A percentile compares a stretch with the other conserved stretches of the same genome.
phyloP scores from a whole-genome alignment of 2,888 invertebrate genomes.

The Dasypogon diadema region DNA sequence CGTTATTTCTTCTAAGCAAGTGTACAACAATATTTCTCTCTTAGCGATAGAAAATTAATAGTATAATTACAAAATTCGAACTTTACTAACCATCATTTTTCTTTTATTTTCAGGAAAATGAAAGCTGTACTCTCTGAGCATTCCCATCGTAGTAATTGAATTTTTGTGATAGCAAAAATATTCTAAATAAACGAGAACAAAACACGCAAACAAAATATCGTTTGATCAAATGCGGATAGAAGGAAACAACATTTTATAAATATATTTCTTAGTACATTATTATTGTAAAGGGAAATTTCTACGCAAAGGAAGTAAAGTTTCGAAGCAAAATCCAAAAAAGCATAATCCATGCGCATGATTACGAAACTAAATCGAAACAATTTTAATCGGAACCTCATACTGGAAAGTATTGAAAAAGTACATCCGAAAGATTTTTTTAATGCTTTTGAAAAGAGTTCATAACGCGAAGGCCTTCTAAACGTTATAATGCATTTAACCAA shows the following conservation, averaged over 20 bases:
- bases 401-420: not conserved
- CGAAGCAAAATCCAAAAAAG: not conserved
- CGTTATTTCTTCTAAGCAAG: no score
- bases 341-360: constrained; percentile 38
- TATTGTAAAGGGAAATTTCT: not conserved
- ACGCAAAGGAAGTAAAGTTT: not conserved
- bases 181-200: no score
- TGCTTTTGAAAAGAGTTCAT: constrained; percentile 18
- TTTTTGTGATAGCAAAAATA: not conserved
- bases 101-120: not conserved
- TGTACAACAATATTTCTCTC: no score
- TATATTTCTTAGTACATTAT: not conserved
- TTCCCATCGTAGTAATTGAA: not conserved
- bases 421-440: constrained; percentile 9
- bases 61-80: not conserved
- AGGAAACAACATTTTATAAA: not conserved
- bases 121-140: not conserved
- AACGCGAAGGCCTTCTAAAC: constrained; percentile 23
- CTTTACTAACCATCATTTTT: no score
- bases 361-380: not conserved
- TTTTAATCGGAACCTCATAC: not conserved
- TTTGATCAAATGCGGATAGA: not conserved
- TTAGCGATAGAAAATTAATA: no score
- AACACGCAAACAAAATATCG: not conserved
- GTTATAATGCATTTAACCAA: constrained; percentile 52